A percentile compares a stretch with the other conserved stretches of the same genome.
phyloP scores from a whole-genome alignment of 2,113 vertebrate genomes.

The Corydoras sp. region DNA sequence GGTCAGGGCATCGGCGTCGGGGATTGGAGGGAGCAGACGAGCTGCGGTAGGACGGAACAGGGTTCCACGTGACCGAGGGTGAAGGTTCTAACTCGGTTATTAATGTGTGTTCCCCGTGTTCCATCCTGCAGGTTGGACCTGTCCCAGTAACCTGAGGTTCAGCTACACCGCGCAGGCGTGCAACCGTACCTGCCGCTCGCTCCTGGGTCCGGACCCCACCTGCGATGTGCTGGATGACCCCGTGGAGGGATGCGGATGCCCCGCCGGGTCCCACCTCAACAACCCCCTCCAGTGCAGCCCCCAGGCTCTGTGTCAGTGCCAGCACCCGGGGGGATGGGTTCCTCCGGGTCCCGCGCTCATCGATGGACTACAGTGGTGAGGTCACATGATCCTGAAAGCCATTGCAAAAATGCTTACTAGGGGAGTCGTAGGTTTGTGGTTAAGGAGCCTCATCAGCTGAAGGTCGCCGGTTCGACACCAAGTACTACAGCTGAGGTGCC shows the following conservation, averaged over 20 bases:
- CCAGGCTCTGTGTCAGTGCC: conserved; percentile 49
- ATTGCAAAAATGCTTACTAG: no score
- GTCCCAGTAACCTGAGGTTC: conserved; percentile 58
- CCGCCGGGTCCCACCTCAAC: conserved; percentile 52
- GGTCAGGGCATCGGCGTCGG: conserved; percentile 51
- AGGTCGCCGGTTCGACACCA: no score
- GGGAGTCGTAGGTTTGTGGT: no score
- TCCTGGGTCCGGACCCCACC: conserved; percentile 52
- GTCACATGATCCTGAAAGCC: no score
- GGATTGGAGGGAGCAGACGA: conserved; percentile 58
- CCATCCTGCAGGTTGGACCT: conserved; percentile 47
- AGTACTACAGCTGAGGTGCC: no score
- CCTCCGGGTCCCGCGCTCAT: conserved; percentile 49
- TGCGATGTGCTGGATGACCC: conserved; percentile 46
- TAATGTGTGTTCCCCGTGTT: no score
- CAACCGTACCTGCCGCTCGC: conserved; percentile 58
- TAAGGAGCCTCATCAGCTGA: no score
- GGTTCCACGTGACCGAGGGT: no score
- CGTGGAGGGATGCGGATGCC: conserved; percentile 65
- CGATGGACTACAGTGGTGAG: conserved; percentile 58
- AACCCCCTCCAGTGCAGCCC: conserved; percentile 42
- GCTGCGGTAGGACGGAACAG: conserved; percentile 57
- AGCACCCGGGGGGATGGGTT: conserved; percentile 17
- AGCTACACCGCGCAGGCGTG: conserved; percentile 50
- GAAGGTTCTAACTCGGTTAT: no score